These are phyloP conservation scores for Bubo blakistoni DNA, from an alignment of 2,113 vertebrate species.

Conservation along the genomic window DNA sequence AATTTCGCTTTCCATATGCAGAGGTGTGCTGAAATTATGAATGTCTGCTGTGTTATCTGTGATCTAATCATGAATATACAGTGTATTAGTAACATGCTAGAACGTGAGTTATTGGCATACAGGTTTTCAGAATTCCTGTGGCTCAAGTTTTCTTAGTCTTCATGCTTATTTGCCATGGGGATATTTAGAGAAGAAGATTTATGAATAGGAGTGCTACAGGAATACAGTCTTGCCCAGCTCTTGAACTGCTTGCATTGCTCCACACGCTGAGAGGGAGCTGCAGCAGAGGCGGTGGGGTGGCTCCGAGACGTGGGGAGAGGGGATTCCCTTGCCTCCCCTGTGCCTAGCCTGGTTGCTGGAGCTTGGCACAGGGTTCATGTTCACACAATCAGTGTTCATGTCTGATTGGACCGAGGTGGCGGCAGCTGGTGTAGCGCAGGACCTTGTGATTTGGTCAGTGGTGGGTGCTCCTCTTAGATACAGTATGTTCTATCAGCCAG, in stretches of 20 bases:
- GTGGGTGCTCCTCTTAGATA: neutral
- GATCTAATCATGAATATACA: neutral
- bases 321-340: neutral
- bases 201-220: neutral
- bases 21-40: neutral
- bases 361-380: neutral
- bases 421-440: neutral
- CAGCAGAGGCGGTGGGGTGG: rapidly evolving
- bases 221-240: neutral
- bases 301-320: rapidly evolving
- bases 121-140: slow-evolving; percentile 20
- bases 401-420: rapidly evolving
- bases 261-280: neutral
- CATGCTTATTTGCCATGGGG: neutral
- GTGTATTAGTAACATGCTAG: neutral
- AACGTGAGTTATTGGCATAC: neutral
- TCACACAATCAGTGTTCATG: too few relatives aligned
- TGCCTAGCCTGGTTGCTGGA: neutral
- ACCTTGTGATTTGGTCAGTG: neutral
- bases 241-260: neutral
- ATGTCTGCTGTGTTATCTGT: neutral
- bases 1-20: neutral
- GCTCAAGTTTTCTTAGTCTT: neutral
- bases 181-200: neutral
- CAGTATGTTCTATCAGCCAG: rapidly evolving